Evolutionary conservation across 2,888 invertebrate species (phyloP).

Genomic region (Apodemia zela): DNA sequence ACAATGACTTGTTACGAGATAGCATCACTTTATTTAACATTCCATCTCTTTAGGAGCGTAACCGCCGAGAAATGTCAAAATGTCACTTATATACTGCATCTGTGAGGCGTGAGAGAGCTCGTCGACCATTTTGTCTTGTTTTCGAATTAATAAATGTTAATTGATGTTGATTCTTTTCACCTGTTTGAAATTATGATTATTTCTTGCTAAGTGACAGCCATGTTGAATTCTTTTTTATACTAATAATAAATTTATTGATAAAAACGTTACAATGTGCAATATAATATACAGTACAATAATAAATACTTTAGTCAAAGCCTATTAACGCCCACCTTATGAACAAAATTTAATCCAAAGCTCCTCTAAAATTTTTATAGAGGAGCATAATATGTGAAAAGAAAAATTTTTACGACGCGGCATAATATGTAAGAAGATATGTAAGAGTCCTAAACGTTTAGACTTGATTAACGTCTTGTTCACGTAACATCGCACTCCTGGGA

Average conservation of each 20-base stretch:
- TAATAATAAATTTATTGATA: background rate
- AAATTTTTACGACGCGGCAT: too few species aligned
- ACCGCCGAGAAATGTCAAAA: slow-evolving; percentile 63
- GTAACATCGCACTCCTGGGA: too few species aligned
- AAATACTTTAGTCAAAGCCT: too few species aligned
- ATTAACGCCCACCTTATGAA: too few species aligned
- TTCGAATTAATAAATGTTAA: slow-evolving; percentile 18
- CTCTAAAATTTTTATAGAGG: too few species aligned
- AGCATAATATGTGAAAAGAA: too few species aligned
- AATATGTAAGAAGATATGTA: too few species aligned
- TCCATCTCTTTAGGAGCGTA: slow-evolving; percentile 40
- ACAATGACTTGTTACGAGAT: slow-evolving; percentile 75
- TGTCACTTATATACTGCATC: slow-evolving; percentile 42
- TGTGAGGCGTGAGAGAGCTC: slow-evolving; percentile 34
- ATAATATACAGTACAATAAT: too few species aligned
- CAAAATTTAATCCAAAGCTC: too few species aligned
- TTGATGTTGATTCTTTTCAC: slow-evolving; percentile 3
- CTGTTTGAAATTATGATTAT: background rate
- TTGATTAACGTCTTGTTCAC: too few species aligned
- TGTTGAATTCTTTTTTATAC: background rate
- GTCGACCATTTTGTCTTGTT: slow-evolving; percentile 30
- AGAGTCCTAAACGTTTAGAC: too few species aligned
- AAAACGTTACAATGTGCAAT: background rate
- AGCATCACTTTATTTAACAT: slow-evolving; percentile 74
- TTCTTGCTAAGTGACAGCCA: background rate